phyloP scores from a whole-genome alignment of 1,140 invertebrate species.

The Drosophila ambigua region DNA sequence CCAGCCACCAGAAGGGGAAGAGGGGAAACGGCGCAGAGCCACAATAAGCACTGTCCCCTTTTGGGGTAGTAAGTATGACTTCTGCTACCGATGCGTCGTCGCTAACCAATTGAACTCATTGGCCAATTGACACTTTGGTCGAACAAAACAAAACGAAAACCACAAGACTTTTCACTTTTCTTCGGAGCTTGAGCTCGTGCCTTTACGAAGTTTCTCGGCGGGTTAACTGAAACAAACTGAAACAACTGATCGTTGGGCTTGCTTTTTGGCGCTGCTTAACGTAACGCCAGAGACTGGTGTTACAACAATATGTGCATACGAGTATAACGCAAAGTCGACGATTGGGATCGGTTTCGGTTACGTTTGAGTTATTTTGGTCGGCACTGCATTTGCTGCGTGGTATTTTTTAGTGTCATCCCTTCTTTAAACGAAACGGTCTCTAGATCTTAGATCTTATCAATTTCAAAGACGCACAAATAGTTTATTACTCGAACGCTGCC shows the following conservation, averaged over 20 bases:
- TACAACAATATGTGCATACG: constrained; percentile 25
- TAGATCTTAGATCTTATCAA: too few relatives aligned
- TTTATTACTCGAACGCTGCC: too few relatives aligned
- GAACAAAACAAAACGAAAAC: constrained; percentile 21
- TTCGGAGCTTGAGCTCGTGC: constrained; percentile 12
- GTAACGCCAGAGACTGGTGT: constrained; percentile 17
- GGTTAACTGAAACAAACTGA: constrained; percentile 43
- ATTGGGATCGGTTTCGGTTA: constrained; percentile 33
- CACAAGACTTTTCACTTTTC: constrained; percentile 46
- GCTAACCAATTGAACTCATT: constrained; percentile 14
- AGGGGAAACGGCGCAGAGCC: not conserved
- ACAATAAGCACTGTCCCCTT: constrained; percentile 17
- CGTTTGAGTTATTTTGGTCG: constrained; percentile 16
- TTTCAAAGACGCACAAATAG: too few relatives aligned
- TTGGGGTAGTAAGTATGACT: not conserved
- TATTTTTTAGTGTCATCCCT: constrained; percentile 4
- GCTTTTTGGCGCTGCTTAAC: constrained; percentile 37
- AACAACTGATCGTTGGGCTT: constrained; percentile 33
- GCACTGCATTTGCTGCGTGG: constrained; percentile 1
- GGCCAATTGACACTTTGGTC: constrained; percentile 32
- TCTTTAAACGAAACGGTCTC: too few relatives aligned
- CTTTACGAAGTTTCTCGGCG: constrained; percentile 47
- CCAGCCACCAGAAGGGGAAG: not conserved
- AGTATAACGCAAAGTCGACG: constrained; percentile 3
- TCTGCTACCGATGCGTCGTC: not conserved